Evolutionary conservation across 2,113 vertebrate species (phyloP).

Genomic region (Sterrhoptilus dennistouni): DNA sequence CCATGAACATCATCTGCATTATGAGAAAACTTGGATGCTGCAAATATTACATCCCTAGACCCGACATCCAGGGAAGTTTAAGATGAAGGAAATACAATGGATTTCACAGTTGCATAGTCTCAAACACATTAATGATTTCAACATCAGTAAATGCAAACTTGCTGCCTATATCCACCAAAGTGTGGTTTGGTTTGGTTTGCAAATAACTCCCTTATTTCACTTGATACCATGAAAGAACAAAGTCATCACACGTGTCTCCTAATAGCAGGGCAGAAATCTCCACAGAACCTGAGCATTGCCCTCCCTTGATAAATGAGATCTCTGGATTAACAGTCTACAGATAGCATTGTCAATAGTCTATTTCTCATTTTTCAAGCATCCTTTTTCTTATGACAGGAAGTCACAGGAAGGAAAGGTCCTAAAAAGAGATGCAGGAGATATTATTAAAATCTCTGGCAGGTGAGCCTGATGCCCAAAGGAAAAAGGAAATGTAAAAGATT

Average conservation of each 20-base stretch:
- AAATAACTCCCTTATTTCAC: not conserved
- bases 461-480: not conserved
- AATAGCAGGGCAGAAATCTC: not conserved
- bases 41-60: not conserved
- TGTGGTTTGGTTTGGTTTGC: not conserved
- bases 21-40: not conserved
- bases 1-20: not conserved
- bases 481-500: not conserved
- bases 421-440: not conserved
- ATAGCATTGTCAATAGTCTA: not conserved
- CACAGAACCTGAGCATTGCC: not conserved
- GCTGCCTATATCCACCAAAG: not conserved
- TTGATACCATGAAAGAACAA: not conserved
- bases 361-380: not conserved
- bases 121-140: not conserved
- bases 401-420: not conserved
- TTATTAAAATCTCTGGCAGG: not conserved
- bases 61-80: not conserved
- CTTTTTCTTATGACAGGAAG: not conserved
- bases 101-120: not conserved
- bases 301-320: not conserved
- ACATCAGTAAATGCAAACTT: not conserved
- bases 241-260: rapidly evolving
- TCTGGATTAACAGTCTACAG: not conserved
- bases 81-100: not conserved